Percentiles rank a stretch among this genome's conserved stretches.
Evolutionary conservation across 2,888 invertebrate genomes (phyloP).

Genomic region (Fissipunctia ypsillon): DNA sequence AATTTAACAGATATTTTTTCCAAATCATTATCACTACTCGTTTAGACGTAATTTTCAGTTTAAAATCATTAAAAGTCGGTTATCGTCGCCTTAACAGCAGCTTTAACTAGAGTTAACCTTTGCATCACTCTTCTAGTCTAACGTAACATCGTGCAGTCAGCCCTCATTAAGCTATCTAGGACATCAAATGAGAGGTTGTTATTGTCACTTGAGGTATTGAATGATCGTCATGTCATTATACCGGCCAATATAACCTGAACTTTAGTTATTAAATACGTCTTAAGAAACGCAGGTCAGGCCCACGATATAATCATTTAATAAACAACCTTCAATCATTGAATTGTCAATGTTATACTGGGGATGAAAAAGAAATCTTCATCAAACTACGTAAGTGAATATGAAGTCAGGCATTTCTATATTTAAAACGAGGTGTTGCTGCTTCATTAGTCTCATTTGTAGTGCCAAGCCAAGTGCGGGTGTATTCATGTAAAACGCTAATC

Average conservation of each 20-base stretch:
- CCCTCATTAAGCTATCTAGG: slow-evolving; percentile 51
- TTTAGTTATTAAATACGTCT: slow-evolving; percentile 24
- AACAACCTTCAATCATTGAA: slow-evolving; percentile 32
- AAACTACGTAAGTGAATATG: not conserved
- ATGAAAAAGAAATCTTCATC: not conserved
- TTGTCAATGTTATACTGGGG: slow-evolving; percentile 28
- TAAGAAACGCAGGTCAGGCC: slow-evolving; percentile 21
- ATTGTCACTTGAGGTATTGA: slow-evolving; percentile 32
- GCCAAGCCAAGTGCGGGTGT: too few relatives aligned
- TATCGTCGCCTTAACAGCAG: too few relatives aligned
- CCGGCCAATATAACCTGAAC: slow-evolving; percentile 31
- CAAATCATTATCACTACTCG: too few relatives aligned
- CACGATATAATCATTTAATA: slow-evolving; percentile 8
- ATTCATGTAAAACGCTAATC: too few relatives aligned
- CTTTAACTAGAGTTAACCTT: not conserved
- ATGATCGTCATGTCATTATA: slow-evolving; percentile 30
- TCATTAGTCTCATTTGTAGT: not conserved
- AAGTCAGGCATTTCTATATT: not conserved
- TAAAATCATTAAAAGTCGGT: too few relatives aligned
- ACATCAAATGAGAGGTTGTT: slow-evolving; percentile 43
- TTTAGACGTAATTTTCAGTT: too few relatives aligned
- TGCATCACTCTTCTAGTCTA: not conserved
- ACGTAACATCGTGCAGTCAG: slow-evolving; percentile 9
- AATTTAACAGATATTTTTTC: too few relatives aligned
- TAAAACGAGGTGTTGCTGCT: not conserved